Evolutionary conservation across 2,113 vertebrate genomes (phyloP).

Genomic region (Toxotes jaculatrix): DNA sequence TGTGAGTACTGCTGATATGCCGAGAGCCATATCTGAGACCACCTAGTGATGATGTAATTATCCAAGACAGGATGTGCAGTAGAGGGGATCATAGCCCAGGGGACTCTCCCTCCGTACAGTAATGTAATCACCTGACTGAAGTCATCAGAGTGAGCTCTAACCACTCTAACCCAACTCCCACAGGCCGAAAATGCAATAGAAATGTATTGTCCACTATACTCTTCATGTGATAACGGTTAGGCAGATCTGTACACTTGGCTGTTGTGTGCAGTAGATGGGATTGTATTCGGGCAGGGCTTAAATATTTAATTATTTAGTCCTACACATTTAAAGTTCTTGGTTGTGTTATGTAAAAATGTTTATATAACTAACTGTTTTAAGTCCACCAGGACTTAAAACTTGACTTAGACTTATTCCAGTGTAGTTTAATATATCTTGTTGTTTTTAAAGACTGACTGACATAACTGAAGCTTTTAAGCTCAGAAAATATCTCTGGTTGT

Average conservation of each 20-base stretch:
- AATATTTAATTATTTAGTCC: background rate
- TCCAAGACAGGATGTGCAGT: conserved; percentile 62
- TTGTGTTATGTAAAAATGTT: no score
- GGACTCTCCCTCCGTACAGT: conserved; percentile 29
- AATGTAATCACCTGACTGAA: conserved; percentile 64
- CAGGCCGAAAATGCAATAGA: conserved; percentile 7
- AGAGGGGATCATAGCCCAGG: conserved; percentile 44
- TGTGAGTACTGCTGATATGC: conserved; percentile 17
- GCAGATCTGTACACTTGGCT: background rate
- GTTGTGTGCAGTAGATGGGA: background rate
- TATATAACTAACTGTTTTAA: no score
- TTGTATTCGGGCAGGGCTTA: background rate
- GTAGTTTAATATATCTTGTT: background rate
- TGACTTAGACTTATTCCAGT: no score
- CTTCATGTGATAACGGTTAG: background rate
- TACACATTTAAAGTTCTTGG: background rate
- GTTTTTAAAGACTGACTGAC: background rate
- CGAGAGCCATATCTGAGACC: conserved; percentile 48
- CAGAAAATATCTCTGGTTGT: no score
- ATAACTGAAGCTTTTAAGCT: background rate
- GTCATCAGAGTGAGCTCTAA: conserved; percentile 43
- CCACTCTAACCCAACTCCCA: background rate
- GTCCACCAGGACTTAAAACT: no score
- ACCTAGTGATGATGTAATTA: conserved; percentile 69
- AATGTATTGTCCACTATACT: background rate